phyloP scores from a whole-genome alignment of 1,140 invertebrate genomes.

The Trissolcus basalis region DNA sequence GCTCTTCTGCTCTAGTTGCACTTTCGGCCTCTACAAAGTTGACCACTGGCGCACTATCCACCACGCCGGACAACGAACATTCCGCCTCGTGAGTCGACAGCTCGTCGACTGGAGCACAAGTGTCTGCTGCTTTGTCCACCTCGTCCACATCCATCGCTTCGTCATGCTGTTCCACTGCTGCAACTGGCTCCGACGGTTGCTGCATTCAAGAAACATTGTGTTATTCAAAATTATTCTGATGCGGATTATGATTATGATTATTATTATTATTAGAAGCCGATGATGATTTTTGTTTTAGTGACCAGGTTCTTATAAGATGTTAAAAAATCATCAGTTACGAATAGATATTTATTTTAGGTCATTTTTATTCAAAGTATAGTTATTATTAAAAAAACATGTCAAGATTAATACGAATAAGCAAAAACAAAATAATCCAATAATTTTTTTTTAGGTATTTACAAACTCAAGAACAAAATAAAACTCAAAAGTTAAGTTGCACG shows the following conservation, averaged over 20 bases:
- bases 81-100: no score
- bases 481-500: no score
- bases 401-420: no score
- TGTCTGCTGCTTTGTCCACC: not conserved
- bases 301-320: no score
- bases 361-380: not conserved
- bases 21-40: constrained; percentile 16
- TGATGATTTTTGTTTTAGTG: no score
- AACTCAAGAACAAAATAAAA: no score
- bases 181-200: not conserved
- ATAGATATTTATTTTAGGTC: not conserved
- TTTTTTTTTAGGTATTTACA: not conserved
- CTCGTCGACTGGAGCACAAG: not conserved
- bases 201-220: not conserved
- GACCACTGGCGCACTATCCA: no score
- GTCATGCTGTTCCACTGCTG: not conserved
- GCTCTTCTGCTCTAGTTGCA: constrained; percentile 10
- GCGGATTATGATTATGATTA: no score
- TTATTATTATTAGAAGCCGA: no score
- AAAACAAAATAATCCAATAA: not conserved
- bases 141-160: constrained; percentile 13
- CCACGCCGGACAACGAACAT: no score
- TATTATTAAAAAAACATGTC: no score
- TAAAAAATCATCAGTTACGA: no score
- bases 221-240: not conserved